These are phyloP conservation scores for Plecturocebus donacophilus DNA, from an alignment of 2,113 vertebrate species.

Conservation along the genomic window DNA sequence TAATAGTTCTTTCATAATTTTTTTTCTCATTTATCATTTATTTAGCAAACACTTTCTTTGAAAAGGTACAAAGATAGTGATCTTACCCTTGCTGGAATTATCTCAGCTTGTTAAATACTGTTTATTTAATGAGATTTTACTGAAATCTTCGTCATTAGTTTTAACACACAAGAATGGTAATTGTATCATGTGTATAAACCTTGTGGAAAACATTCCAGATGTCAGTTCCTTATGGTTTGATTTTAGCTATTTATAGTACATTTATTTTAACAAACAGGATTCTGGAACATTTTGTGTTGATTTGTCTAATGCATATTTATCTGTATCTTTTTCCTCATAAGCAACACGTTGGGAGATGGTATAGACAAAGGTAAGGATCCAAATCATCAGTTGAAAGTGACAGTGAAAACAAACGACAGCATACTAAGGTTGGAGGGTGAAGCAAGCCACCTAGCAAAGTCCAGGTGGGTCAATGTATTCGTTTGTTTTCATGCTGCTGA, in stretches of 20 bases:
- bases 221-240: constrained; percentile 9
- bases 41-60: constrained; percentile 38
- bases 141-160: not conserved
- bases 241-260: constrained; percentile 54
- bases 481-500: no score
- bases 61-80: not conserved
- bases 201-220: not conserved
- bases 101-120: not conserved
- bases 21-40: constrained; percentile 30
- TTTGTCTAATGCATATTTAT: constrained; percentile 9
- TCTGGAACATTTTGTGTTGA: constrained; percentile 13
- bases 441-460: not conserved
- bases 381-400: not conserved
- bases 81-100: not conserved
- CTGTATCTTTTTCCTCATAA: not conserved
- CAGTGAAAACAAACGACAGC: not conserved
- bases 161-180: not conserved
- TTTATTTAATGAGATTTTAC: constrained; percentile 13
- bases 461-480: not conserved
- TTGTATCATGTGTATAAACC: not conserved
- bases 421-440: not conserved
- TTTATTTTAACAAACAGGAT: constrained; percentile 38
- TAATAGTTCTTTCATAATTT: not conserved
- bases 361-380: not conserved
- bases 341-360: not conserved